phyloP scores from a whole-genome alignment of 2,888 invertebrate species.

The Cerastoderma edule region DNA sequence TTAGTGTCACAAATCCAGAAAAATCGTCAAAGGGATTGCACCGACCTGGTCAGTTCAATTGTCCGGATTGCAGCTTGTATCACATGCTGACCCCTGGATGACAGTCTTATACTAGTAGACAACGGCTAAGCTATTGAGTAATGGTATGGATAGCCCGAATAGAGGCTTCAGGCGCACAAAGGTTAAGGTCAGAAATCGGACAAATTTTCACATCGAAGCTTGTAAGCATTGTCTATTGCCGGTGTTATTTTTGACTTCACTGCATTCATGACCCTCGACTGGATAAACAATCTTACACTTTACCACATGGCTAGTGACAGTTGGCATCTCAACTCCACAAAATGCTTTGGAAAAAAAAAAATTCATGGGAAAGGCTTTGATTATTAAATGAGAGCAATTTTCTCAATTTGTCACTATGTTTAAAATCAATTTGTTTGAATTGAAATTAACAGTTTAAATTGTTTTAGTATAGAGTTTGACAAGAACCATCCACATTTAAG shows the following conservation, averaged over 20 bases:
- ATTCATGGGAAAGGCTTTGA: too few relatives aligned
- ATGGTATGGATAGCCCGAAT: conserved; percentile 29
- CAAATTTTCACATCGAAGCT: conserved; percentile 41
- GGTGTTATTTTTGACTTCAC: conserved; percentile 19
- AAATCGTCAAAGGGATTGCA: conserved; percentile 37
- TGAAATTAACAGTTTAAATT: too few relatives aligned
- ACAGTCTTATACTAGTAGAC: conserved; percentile 55
- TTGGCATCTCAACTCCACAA: too few relatives aligned
- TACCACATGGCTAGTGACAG: too few relatives aligned
- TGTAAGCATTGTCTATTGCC: conserved; percentile 56
- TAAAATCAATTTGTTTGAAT: too few relatives aligned
- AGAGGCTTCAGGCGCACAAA: conserved; percentile 42
- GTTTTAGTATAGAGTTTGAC: too few relatives aligned
- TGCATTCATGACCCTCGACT: conserved; percentile 28
- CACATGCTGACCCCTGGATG: conserved; percentile 37
- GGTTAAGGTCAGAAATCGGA: conserved; percentile 54
- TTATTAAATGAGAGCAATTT: too few relatives aligned
- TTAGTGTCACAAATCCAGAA: conserved; percentile 47
- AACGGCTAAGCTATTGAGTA: conserved; percentile 56
- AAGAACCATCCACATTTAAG: too few relatives aligned
- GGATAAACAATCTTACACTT: conserved; percentile 59
- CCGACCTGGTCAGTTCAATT: conserved; percentile 22
- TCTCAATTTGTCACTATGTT: too few relatives aligned
- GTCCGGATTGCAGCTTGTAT: conserved; percentile 16
- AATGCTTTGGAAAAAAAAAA: too few relatives aligned